Evolutionary conservation across 2,113 vertebrate genomes (phyloP), one percentile per base, ranked within the genome.

Genomic region (Halichoeres trimaculatus): DNA sequence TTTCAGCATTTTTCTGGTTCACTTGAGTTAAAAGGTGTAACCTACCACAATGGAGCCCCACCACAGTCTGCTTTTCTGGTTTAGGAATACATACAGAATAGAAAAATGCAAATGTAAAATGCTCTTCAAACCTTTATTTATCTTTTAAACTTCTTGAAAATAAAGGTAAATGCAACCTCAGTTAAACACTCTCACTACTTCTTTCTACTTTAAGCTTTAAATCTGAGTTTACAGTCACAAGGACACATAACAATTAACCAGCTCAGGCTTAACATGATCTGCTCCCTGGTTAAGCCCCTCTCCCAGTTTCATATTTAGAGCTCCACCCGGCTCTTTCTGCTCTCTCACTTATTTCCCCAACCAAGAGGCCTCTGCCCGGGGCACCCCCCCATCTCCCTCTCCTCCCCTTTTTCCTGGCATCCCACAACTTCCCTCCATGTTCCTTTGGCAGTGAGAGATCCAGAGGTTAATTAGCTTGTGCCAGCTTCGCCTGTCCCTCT

Each of bases 391-490:
- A 53, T 55, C 74, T 73, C 82, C 74, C 68, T 73, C 80, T 78
- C 77, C 76, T 67, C 76, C 73, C 68, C 81, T 80, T 80, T 80
- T 84, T 69, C 70, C 79, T 83, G 81, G 87, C 88, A 89, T 89
- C 83, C 75, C 50, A 75, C 73, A 88, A 80, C 84, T 89, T 88
- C 86, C 72, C 76, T 85, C 75, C 63, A 43, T 81, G 82, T 77
- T 84, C 80, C 83, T 89, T 83, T 89, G 84, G 88, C 90, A 89
- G 84, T 59, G 78, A 84, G 84, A 82, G 85, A 90, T 88, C 88
- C 86, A 89, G 88, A 94, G 93, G 93, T 93, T 94, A 94, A 94
- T 95, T 94, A 93, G 90, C 91, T 85, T 86, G 92, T 88, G 89
- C 91, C 91, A 90, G 89, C 91, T 91, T 92, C 85, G 90, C 88